Evolutionary conservation across 2,113 vertebrate genomes (phyloP).

Genomic region (Phoenicopterus ruber): DNA sequence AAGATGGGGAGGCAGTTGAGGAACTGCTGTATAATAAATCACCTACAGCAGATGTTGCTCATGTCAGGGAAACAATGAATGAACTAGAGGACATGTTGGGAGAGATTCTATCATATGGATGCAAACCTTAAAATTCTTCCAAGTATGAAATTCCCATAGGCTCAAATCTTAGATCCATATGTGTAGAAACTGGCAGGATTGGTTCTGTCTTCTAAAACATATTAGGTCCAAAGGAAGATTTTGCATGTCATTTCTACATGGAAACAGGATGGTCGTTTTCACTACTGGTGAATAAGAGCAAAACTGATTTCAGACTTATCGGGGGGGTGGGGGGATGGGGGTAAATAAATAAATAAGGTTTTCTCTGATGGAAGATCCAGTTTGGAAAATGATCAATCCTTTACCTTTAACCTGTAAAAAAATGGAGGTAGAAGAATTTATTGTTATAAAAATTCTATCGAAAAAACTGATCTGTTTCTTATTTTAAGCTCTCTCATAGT

Average conservation of each 20-base stretch:
- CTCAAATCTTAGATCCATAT: neutral
- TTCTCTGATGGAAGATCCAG: neutral
- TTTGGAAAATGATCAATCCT: neutral
- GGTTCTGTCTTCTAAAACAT: neutral
- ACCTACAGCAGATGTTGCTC: neutral
- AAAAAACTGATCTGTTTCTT: neutral
- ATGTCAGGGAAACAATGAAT: neutral
- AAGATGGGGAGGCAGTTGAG: neutral
- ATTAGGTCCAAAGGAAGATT: neutral
- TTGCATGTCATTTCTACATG: neutral
- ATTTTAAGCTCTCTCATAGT: neutral
- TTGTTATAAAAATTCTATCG: neutral
- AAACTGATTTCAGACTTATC: neutral
- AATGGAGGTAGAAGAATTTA: neutral
- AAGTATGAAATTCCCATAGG: neutral
- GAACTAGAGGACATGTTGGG: neutral
- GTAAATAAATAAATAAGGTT: neutral
- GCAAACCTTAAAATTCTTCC: neutral
- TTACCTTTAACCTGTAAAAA: neutral
- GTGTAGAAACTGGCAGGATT: neutral
- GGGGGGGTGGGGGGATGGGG: too few relatives aligned
- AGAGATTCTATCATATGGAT: neutral
- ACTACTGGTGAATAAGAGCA: neutral
- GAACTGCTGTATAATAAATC: neutral
- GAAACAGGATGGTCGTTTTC: neutral